Conservation (phyloP, 92 coral and sea anemone species). For the Plumapathes pennacea region DNA sequence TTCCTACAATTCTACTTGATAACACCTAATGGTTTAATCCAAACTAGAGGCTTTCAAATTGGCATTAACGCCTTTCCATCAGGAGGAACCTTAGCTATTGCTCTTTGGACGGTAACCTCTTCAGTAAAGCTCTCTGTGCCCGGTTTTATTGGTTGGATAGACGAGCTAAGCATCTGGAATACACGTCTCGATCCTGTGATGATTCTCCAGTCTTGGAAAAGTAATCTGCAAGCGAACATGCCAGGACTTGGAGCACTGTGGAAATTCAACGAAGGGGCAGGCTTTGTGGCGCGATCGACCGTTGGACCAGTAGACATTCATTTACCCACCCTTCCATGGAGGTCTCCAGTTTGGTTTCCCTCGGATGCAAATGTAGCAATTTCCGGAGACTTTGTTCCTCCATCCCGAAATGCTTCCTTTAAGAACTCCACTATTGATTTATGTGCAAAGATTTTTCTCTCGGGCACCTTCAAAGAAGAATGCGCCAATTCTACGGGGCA, state of each 20-base stretch:
- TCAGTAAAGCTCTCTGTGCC: conserved; percentile 53
- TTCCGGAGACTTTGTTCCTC: conserved; percentile 14
- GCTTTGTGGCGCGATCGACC: conserved; percentile 54
- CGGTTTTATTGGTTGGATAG: conserved; percentile 96
- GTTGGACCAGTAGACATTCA: conserved; percentile 67
- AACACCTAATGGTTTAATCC: conserved; percentile 56
- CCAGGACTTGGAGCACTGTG: conserved; percentile 76
- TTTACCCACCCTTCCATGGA: conserved; percentile 89
- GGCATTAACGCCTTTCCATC: conserved; percentile 79
- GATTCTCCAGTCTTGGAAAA: conserved; percentile 70
- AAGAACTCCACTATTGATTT: conserved; percentile 54
- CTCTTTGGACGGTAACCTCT: conserved; percentile 85
- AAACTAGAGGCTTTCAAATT: conserved; percentile 51
- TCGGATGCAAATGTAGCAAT: conserved; percentile 66
- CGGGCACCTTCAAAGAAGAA: conserved; percentile 60
- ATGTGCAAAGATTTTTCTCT: conserved; percentile 70
- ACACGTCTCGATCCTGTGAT: conserved; percentile 79
- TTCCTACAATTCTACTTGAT: conserved; percentile 77
- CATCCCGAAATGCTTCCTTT: conserved; percentile 35
- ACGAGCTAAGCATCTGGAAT: conserved; percentile 90
- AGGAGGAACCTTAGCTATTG: conserved; percentile 76
- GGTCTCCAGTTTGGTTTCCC: conserved; percentile 78
- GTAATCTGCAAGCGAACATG: conserved; percentile 34
- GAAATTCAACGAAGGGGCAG: conserved; percentile 96
- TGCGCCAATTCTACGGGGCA: conserved; percentile 72